phyloP scores from a whole-genome alignment of 2,113 vertebrate species.

The Spizaetus ornatus region DNA sequence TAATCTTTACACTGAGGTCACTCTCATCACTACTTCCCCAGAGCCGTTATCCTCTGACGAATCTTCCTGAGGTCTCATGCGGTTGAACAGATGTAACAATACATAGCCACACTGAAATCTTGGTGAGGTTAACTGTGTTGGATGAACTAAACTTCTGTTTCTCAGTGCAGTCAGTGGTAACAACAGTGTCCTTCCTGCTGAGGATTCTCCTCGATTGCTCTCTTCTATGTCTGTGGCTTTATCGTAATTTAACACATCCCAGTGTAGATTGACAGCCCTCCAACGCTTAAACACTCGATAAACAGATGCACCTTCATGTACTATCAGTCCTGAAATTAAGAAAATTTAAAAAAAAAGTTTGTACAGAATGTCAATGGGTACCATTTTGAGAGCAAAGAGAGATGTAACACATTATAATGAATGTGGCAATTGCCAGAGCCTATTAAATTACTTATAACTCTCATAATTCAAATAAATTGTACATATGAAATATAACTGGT shows the following conservation, averaged over 20 bases:
- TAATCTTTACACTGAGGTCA: conserved; percentile 86
- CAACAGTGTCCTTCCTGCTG: conserved; percentile 86
- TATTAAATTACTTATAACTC: background rate
- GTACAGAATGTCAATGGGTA: background rate
- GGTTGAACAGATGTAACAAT: conserved; percentile 79
- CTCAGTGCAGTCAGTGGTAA: conserved; percentile 83
- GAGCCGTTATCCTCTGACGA: conserved; percentile 78
- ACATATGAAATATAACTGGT: background rate
- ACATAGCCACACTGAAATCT: conserved; percentile 83
- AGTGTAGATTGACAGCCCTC: conserved; percentile 92
- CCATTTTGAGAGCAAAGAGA: background rate
- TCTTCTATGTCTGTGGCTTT: conserved; percentile 90
- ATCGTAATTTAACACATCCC: conserved; percentile 91
- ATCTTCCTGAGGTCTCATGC: conserved; percentile 75
- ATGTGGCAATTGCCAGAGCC: background rate
- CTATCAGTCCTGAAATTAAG: conserved; percentile 79
- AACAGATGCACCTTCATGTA: conserved; percentile 95
- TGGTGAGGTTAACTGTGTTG: conserved; percentile 80
- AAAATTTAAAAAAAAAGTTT: background rate
- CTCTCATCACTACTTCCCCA: conserved; percentile 89
- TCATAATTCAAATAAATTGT: background rate
- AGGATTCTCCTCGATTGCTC: conserved; percentile 75
- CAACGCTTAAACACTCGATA: conserved; percentile 92
- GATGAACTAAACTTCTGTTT: conserved; percentile 77
- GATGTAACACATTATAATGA: background rate